phyloP scores from a whole-genome alignment of 2,797 vertebrate genomes.

The Eospalax fontanierii region DNA sequence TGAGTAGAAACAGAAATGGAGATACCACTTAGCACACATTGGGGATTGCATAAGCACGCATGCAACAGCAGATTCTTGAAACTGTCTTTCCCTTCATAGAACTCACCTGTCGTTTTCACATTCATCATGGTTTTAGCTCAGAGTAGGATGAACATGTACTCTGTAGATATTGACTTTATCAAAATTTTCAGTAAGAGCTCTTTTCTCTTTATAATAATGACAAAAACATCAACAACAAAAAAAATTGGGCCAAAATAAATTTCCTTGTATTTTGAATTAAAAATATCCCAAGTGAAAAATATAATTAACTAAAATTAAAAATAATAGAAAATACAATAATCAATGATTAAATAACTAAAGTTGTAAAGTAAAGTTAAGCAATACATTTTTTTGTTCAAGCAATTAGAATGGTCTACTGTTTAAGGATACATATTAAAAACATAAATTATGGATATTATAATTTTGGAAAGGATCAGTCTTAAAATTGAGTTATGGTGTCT shows the following conservation, averaged over 20 bases:
- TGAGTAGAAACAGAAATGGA: background rate
- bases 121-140: background rate
- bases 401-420: background rate
- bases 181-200: background rate
- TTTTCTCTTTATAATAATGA: background rate
- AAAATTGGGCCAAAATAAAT: background rate
- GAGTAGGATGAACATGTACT: background rate
- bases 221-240: background rate
- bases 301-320: background rate
- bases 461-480: background rate
- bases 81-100: rapidly evolving
- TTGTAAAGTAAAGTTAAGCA: background rate
- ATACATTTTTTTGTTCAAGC: background rate
- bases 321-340: background rate
- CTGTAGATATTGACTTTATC: background rate
- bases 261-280: background rate
- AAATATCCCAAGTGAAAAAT: background rate
- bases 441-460: background rate
- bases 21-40: background rate
- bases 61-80: too few relatives aligned
- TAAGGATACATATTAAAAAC: background rate
- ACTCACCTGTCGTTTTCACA: background rate
- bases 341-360: background rate
- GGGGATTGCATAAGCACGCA: too few relatives aligned
- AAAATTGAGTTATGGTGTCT: background rate